A percentile compares a stretch with the other conserved stretches of the same genome.
phyloP scores from a whole-genome alignment of 2,888 invertebrate genomes.

The Ophonus ardosiacus region DNA sequence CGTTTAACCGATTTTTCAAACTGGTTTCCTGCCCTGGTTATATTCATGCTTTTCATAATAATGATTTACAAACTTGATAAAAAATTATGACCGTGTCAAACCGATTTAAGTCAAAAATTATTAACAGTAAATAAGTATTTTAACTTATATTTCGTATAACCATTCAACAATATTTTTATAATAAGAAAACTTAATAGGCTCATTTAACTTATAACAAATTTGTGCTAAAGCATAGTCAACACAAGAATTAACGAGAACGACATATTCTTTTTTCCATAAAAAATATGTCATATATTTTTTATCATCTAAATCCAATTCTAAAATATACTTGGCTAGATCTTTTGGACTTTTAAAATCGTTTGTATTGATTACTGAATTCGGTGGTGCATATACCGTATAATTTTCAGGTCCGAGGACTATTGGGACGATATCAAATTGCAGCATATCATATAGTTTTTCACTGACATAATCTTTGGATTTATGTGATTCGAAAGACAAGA shows the following conservation, averaged over 20 bases:
- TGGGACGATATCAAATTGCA: constrained; percentile 80
- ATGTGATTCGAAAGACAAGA: not conserved
- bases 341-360: constrained; percentile 77
- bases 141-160: constrained; percentile 66
- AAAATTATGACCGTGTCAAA: too few relatives aligned
- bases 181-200: constrained; percentile 65
- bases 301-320: constrained; percentile 73
- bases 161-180: constrained; percentile 67
- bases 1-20: too few relatives aligned
- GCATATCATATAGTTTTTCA: constrained; percentile 79
- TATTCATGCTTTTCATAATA: too few relatives aligned
- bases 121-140: too few relatives aligned
- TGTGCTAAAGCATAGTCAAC: too few relatives aligned
- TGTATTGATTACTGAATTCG: constrained; percentile 78
- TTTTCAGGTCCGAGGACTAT: constrained; percentile 82
- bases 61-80: too few relatives aligned
- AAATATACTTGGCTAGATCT: constrained; percentile 77
- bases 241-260: too few relatives aligned
- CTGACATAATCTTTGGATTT: constrained; percentile 74
- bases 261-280: too few relatives aligned
- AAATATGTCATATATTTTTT: too few relatives aligned
- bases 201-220: constrained; percentile 69
- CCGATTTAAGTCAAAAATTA: too few relatives aligned
- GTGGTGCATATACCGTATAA: constrained; percentile 78
- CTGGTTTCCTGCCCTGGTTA: too few relatives aligned